Percentiles rank a stretch among this genome's conserved stretches.
These are phyloP conservation scores for Akabosia matsudoensis DNA, from an alignment of 1,140 invertebrate species.

Conservation along the genomic window DNA sequence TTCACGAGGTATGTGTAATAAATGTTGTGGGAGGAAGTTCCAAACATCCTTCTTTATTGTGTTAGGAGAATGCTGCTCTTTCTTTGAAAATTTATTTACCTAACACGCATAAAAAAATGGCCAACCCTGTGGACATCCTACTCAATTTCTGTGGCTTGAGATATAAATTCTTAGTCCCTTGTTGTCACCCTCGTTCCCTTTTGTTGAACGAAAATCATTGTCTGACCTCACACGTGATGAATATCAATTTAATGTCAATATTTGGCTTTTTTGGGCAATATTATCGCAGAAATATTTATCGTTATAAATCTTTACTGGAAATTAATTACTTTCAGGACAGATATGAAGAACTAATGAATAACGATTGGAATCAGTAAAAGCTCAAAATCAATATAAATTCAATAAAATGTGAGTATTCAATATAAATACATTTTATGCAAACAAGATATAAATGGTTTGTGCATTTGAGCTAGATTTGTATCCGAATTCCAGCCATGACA, in stretches of 20 bases:
- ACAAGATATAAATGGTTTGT: too few relatives aligned
- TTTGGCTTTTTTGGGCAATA: slow-evolving; percentile 45
- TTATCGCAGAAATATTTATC: slow-evolving; percentile 2
- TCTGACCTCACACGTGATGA: slow-evolving; percentile 44
- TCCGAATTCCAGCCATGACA: not conserved
- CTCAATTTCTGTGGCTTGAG: not conserved
- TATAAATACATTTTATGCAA: too few relatives aligned
- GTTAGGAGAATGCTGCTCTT: too few relatives aligned
- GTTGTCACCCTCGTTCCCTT: slow-evolving; percentile 16
- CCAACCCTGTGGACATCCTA: not conserved
- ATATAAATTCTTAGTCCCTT: not conserved
- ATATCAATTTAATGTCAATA: slow-evolving; percentile 43
- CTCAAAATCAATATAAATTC: too few relatives aligned
- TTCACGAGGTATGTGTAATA: not conserved
- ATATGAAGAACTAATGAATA: too few relatives aligned
- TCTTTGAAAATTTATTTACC: too few relatives aligned
- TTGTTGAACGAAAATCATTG: not conserved
- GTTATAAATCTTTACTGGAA: not conserved
- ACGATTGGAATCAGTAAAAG: too few relatives aligned
- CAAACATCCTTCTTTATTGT: too few relatives aligned
- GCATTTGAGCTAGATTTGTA: too few relatives aligned
- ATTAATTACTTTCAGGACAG: not conserved
- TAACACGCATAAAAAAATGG: too few relatives aligned
- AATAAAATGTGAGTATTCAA: too few relatives aligned
- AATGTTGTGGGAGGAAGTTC: too few relatives aligned